Conservation (phyloP, 1,140 invertebrate species). For the Danaus melanippus region DNA sequence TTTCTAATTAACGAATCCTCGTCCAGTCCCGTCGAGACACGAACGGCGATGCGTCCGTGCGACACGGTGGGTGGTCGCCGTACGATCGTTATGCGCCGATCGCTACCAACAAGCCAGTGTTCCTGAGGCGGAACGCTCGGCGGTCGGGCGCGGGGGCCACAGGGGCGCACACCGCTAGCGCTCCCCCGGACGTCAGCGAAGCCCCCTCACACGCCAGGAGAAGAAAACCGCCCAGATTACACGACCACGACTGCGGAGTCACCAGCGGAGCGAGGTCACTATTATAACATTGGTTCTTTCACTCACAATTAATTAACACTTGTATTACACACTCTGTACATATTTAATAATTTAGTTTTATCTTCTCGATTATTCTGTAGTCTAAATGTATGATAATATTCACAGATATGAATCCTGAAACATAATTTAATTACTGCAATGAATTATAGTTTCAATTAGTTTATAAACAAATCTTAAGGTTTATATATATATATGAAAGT, state of each 20-base stretch:
- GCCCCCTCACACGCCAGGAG: slow-evolving; percentile 16
- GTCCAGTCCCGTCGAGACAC: slow-evolving; percentile 21
- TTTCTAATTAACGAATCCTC: background rate
- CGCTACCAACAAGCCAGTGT: slow-evolving; percentile 53
- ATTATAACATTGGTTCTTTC: too few species aligned
- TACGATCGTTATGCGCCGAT: slow-evolving; percentile 50
- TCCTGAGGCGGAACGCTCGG: slow-evolving; percentile 44
- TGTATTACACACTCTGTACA: too few species aligned
- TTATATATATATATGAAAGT: too few species aligned
- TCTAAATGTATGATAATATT: too few species aligned
- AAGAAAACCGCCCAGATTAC: slow-evolving; percentile 30
- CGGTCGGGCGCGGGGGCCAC: slow-evolving; percentile 23
- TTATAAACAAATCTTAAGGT: too few species aligned
- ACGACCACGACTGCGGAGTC: slow-evolving; percentile 38
- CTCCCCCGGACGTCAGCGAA: slow-evolving; percentile 13
- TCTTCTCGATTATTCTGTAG: too few species aligned
- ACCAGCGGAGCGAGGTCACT: slow-evolving; percentile 23
- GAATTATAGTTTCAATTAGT: too few species aligned
- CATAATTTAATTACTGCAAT: too few species aligned
- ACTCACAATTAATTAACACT: too few species aligned
- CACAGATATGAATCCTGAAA: too few species aligned
- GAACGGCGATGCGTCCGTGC: slow-evolving; percentile 29
- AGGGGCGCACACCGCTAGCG: slow-evolving; percentile 14
- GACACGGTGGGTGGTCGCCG: slow-evolving; percentile 45
- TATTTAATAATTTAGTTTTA: too few species aligned